Evolutionary conservation across 2,888 invertebrate species (phyloP).

Genomic region (Tipula unca): DNA sequence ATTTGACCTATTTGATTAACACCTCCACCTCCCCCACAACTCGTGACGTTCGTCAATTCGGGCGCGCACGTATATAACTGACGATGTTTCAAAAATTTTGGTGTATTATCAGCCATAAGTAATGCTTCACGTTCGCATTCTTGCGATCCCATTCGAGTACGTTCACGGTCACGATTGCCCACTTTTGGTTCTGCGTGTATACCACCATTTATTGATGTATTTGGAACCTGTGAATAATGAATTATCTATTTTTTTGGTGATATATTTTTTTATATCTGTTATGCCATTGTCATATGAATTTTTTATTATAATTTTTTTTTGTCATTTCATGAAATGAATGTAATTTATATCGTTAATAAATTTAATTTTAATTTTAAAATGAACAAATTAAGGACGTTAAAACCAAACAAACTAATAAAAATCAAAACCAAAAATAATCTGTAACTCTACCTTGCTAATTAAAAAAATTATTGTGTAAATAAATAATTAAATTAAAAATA

Average conservation of each 20-base stretch:
- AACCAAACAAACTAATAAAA: neutral
- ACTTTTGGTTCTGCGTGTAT: constrained; percentile 29
- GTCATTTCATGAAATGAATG: neutral
- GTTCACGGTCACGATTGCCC: constrained; percentile 28
- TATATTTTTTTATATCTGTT: neutral
- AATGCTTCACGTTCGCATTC: constrained; percentile 30
- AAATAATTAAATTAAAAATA: neutral
- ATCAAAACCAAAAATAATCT: neutral
- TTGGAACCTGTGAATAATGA: constrained; percentile 25
- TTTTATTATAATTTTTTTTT: neutral
- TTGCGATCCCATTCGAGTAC: constrained; percentile 28
- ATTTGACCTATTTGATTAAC: constrained; percentile 33
- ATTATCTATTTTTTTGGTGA: constrained; percentile 8
- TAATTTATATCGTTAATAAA: neutral
- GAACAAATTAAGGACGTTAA: neutral
- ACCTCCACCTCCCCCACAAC: neutral
- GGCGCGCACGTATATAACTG: constrained; percentile 27
- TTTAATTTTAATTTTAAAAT: neutral
- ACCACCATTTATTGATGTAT: constrained; percentile 29
- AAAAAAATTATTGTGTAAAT: neutral
- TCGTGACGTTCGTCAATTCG: constrained; percentile 9
- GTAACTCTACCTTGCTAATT: neutral
- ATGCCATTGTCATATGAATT: neutral
- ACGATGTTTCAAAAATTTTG: constrained; percentile 27
- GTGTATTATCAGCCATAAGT: constrained; percentile 27